Evolutionary conservation across 2,888 invertebrate species (phyloP).

Genomic region (Machimus atricapillus): DNA sequence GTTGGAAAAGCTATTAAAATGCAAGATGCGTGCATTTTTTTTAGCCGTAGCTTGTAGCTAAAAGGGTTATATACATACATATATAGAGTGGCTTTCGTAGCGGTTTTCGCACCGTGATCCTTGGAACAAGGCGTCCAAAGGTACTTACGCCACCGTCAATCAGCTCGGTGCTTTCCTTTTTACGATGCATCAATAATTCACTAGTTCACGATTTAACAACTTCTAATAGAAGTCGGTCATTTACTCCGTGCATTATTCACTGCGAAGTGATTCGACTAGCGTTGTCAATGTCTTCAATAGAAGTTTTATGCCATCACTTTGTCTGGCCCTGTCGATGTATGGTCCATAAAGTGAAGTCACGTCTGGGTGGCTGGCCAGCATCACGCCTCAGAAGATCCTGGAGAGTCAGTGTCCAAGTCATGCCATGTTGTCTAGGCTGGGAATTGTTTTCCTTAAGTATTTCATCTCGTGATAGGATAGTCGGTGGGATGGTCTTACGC

Average conservation of each 20-base stretch:
- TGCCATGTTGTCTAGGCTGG: not conserved
- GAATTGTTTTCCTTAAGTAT: not conserved
- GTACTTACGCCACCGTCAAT: not conserved
- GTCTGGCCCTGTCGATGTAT: not conserved
- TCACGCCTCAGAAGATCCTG: not conserved
- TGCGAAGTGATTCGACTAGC: not conserved
- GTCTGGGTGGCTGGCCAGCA: constrained; percentile 11
- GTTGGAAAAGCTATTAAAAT: not conserved
- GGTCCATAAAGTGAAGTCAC: constrained; percentile 12
- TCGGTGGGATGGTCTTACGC: not conserved
- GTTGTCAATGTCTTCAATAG: not conserved
- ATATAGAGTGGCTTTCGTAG: not conserved
- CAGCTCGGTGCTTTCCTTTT: not conserved
- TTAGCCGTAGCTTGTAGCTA: not conserved
- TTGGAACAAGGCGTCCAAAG: not conserved
- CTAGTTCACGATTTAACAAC: not conserved
- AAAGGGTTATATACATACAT: not conserved
- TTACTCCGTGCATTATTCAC: not conserved
- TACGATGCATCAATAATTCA: not conserved
- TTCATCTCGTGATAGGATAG: not conserved
- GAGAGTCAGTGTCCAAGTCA: not conserved
- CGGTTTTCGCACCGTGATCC: not conserved
- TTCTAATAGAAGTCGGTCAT: not conserved
- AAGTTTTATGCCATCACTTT: constrained; percentile 4
- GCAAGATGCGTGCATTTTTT: not conserved